Evolutionary conservation across 2,888 invertebrate genomes (phyloP), one percentile per base, ranked within the genome.

Genomic region (Girardia tigrina): DNA sequence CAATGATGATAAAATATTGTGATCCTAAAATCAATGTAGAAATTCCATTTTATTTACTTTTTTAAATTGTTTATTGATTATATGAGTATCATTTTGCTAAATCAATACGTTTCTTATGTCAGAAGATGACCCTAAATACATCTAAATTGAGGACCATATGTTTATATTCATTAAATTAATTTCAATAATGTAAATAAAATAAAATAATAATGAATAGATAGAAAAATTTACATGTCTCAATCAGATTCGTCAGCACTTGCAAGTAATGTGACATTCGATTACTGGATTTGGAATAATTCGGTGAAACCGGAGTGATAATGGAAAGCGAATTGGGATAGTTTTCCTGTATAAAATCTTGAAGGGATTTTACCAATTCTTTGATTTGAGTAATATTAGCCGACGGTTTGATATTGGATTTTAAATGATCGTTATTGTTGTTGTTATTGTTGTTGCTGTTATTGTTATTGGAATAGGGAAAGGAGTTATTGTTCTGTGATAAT

Each of bases 271-370:
- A n/a, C 4, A 4, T 56, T 4, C 56, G 56, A 56, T 56, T 56
- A n/a, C n/a, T n/a, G 56, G 56, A 56, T 56, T 56, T 56, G n/a
- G 56, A 56, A 56, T 56, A 56, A 56, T 56, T 56, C 23, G 56
- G 56, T 20, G 56, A 56, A 12, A 56, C 56, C n/a, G 56, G 56
- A 56, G 56, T 56, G 56, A 56, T 56, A 16, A n/a, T 8, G 4
- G 56, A n/a, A 56, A 56, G 56, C 20, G 56, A 8, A 16, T 56
- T 56, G 4, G 56, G 56, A 56, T 56, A 56, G 23, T 56, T 56
- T 56, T 56, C 56, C n/a, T 56, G 56, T 8, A 56, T 56, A 56
- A 56, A 56, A 56, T 56, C 56, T 56, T 56, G 56, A 23, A 56
- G 56, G 23, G 20, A 56, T n/a, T 56, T 56, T 20, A 56, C 56